Conservation (phyloP, 2,888 invertebrate species). For the Microdon myrmicae region DNA sequence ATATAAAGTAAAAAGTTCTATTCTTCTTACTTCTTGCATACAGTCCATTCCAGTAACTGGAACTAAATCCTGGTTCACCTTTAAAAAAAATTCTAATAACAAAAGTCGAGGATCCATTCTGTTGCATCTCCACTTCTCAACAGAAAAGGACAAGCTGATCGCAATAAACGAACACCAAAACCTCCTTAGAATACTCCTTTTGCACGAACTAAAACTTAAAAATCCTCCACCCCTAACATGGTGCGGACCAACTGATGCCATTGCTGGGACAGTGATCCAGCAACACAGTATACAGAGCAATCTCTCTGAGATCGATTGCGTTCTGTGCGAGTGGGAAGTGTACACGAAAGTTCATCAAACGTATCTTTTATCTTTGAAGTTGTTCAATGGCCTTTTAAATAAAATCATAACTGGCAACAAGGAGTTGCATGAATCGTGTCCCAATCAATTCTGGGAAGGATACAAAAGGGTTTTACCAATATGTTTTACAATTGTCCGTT, state of each 20-base stretch:
- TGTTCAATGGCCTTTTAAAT: constrained; percentile 1
- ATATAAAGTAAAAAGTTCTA: not conserved
- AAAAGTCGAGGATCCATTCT: constrained; percentile 8
- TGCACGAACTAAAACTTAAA: constrained; percentile 1
- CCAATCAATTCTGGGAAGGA: constrained; percentile 10
- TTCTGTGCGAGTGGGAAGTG: constrained; percentile 7
- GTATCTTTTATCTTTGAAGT: constrained; percentile 1
- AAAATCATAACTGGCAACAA: not conserved
- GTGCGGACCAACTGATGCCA: constrained; percentile 1
- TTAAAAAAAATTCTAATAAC: constrained; percentile 2
- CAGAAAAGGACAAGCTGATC: not conserved
- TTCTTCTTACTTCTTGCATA: not conserved
- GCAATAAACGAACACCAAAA: constrained; percentile 4
- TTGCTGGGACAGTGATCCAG: not conserved
- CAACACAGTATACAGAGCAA: constrained; percentile 4
- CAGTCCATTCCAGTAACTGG: constrained; percentile 11
- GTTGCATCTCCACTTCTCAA: constrained; percentile 7
- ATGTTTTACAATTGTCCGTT: constrained; percentile 11
- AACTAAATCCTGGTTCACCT: constrained; percentile 2
- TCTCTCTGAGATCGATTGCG: constrained; percentile 7
- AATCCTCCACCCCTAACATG: not conserved
- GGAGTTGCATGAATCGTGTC: not conserved
- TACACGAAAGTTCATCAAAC: constrained; percentile 10
- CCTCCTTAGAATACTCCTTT: constrained; percentile 12
- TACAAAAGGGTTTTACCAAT: constrained; percentile 12